These are phyloP conservation scores for Pogonus chalceus DNA, from an alignment of 1,140 invertebrate species.

Conservation along the genomic window DNA sequence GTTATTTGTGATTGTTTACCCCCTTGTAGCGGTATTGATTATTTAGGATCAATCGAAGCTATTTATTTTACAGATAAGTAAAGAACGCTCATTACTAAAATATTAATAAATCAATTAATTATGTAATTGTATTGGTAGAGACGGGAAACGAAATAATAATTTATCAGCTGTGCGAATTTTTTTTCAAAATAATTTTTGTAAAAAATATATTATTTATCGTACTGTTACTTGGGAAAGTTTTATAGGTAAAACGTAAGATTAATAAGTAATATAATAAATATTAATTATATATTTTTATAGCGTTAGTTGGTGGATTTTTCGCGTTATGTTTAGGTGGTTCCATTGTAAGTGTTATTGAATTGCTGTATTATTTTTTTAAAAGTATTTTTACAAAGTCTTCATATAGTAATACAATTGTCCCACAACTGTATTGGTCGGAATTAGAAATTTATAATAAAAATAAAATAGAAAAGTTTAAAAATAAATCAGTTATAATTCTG, in stretches of 20 bases:
- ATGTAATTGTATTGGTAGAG: neutral
- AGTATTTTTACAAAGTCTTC: constrained; percentile 5
- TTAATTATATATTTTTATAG: constrained; percentile 27
- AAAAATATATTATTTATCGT: constrained; percentile 12
- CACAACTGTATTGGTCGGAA: neutral
- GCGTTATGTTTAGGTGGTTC: constrained; percentile 38
- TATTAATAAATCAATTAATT: neutral
- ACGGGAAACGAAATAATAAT: neutral
- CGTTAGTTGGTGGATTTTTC: constrained; percentile 38
- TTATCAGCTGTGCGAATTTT: constrained; percentile 11
- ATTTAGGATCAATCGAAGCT: neutral
- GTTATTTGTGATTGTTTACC: neutral
- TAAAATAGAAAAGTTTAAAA: too few species aligned
- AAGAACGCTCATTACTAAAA: neutral
- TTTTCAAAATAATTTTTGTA: neutral
- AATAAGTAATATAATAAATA: neutral
- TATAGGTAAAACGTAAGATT: constrained; percentile 14
- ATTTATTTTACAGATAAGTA: neutral
- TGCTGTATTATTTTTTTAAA: constrained; percentile 15
- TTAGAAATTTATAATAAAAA: neutral
- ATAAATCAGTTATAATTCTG: too few species aligned
- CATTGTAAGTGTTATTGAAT: constrained; percentile 37
- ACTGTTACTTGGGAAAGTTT: constrained; percentile 10
- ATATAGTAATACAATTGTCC: neutral
- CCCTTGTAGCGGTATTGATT: neutral